Percentiles rank a stretch among this genome's conserved stretches.
Conservation (phyloP, 2,888 invertebrate genomes). For the Yponomeuta plumbellus region DNA sequence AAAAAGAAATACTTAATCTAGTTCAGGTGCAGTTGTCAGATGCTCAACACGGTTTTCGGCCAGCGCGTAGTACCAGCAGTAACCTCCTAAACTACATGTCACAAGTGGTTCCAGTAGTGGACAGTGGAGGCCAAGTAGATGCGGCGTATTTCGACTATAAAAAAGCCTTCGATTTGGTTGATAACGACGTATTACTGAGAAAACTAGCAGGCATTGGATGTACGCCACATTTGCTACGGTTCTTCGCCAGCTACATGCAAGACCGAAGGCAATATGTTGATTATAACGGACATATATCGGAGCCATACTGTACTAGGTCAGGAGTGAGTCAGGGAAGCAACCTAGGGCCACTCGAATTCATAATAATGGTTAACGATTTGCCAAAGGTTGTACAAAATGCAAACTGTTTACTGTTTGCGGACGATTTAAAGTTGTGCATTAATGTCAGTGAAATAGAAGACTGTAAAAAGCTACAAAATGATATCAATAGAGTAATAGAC, state of each 20-base stretch:
- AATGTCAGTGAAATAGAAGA: not conserved
- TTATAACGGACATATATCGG: constrained; percentile 10
- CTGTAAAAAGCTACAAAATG: constrained; percentile 1
- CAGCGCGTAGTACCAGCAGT: not conserved
- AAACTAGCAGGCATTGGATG: constrained; percentile 14
- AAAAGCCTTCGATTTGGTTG: constrained; percentile 17
- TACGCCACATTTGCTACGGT: constrained; percentile 13
- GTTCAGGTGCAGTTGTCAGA: not conserved
- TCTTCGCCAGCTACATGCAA: constrained; percentile 17
- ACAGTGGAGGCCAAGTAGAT: constrained; percentile 15
- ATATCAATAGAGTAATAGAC: constrained; percentile 9
- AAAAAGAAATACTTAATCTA: not conserved
- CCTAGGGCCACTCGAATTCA: constrained; percentile 17
- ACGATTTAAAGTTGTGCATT: constrained; percentile 12
- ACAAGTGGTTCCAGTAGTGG: not conserved
- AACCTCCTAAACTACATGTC: not conserved
- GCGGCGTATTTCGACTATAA: constrained; percentile 16
- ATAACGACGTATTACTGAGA: constrained; percentile 16
- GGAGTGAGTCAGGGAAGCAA: constrained; percentile 20
- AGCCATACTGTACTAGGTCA: constrained; percentile 15
- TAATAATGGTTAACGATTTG: constrained; percentile 20
- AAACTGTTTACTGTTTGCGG: constrained; percentile 14
- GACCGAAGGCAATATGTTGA: constrained; percentile 18
- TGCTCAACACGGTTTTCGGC: not conserved
- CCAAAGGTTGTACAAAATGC: constrained; percentile 16